Percentiles rank a stretch among this genome's conserved stretches.
These are phyloP conservation scores for Vipera latastei DNA, from an alignment of 2,797 vertebrate genomes.

Conservation along the genomic window DNA sequence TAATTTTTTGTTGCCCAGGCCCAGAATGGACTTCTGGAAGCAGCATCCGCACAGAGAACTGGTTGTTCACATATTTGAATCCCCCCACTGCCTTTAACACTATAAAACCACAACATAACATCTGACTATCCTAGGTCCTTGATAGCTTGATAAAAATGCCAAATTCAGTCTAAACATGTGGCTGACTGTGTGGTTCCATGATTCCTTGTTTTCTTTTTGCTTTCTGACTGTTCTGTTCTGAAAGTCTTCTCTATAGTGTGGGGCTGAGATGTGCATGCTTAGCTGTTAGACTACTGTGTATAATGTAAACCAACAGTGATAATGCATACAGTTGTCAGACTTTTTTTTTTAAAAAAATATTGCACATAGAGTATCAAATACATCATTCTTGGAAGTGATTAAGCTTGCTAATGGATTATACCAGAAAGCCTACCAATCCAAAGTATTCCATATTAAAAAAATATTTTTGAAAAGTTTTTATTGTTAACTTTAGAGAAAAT, in stretches of 20 bases:
- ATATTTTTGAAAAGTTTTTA: background rate
- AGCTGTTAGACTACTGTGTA: background rate
- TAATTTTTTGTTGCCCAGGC: too few relatives aligned
- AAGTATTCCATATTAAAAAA: background rate
- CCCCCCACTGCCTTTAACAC: background rate
- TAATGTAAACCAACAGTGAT: background rate
- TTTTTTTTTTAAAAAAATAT: background rate
- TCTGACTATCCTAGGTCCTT: background rate
- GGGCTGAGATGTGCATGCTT: background rate
- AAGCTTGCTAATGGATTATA: background rate
- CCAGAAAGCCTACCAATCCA: background rate
- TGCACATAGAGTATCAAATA: too few relatives aligned
- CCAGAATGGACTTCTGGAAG: too few relatives aligned
- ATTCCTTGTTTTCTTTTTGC: background rate
- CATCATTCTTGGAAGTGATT: background rate
- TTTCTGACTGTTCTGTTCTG: background rate
- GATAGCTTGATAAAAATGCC: background rate
- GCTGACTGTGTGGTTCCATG: background rate
- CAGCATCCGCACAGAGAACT: too few relatives aligned
- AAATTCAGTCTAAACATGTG: background rate
- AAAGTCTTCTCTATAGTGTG: background rate
- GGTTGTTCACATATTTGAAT: too few relatives aligned
- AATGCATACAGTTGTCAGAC: background rate
- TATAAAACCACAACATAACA: background rate
- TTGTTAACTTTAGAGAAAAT: background rate